phyloP scores from a whole-genome alignment of 1,140 invertebrate species.

The Plectus sambesii region DNA sequence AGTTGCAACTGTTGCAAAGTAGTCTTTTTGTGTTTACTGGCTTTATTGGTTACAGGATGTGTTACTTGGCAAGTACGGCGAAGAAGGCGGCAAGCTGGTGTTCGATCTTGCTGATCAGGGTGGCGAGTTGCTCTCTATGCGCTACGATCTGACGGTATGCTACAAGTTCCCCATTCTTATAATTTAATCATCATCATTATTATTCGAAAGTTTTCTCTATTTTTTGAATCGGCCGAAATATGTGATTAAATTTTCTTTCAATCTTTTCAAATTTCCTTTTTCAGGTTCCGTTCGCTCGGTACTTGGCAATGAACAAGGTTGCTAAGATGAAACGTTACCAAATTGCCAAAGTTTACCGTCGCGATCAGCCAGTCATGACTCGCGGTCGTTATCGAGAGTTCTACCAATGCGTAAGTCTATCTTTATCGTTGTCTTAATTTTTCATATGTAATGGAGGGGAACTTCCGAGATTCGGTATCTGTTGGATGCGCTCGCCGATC shows the following conservation, averaged over 20 bases:
- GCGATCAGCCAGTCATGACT: conserved; percentile 93
- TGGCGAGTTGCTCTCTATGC: conserved; percentile 63
- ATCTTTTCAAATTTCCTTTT: conserved; percentile 70
- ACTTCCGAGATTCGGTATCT: too few species aligned
- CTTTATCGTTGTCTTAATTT: too few species aligned
- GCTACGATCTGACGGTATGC: conserved; percentile 54
- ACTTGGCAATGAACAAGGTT: conserved; percentile 95
- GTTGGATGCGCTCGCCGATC: too few species aligned
- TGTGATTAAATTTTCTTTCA: conserved; percentile 59
- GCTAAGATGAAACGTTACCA: conserved; percentile 67
- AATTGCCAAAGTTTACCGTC: conserved; percentile 69
- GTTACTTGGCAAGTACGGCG: conserved; percentile 95
- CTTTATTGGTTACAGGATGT: conserved; percentile 62
- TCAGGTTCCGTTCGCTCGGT: conserved; percentile 84
- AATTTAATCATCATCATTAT: too few species aligned
- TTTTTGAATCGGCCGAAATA: neutral
- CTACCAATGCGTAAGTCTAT: conserved; percentile 86
- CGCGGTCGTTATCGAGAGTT: conserved; percentile 92
- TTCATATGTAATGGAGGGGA: neutral
- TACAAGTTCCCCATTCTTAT: conserved; percentile 9
- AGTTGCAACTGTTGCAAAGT: too few species aligned
- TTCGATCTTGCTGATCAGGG: conserved; percentile 97
- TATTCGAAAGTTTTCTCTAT: neutral
- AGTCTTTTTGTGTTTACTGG: conserved; percentile 2
- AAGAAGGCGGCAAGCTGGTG: conserved; percentile 95